Conservation (phyloP, 2,797 vertebrate species). For the Propithecus perrieri region DNA sequence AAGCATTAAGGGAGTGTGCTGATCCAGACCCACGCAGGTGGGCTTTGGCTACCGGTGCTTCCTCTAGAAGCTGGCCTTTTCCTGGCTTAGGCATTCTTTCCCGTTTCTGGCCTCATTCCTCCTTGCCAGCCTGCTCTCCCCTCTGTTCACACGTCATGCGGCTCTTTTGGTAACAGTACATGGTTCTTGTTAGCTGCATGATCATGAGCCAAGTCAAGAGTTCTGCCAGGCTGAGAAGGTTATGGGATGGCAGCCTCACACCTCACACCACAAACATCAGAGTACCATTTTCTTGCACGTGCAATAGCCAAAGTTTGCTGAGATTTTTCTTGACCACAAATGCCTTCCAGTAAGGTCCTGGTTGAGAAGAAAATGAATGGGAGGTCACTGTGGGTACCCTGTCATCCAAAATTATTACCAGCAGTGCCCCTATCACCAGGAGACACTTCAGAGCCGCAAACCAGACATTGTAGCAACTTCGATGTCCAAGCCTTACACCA, state of each 20-base stretch:
- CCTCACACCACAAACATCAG: neutral
- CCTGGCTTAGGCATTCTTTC: neutral
- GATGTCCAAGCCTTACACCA: neutral
- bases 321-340: neutral
- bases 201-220: neutral
- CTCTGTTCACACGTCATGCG: neutral
- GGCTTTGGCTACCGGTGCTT: conserved; percentile 24
- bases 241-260: neutral
- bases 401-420: neutral
- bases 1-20: neutral
- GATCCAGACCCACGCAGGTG: neutral
- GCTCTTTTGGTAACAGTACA: neutral
- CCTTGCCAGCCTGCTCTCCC: neutral
- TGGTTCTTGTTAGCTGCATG: neutral
- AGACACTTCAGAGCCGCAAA: neutral
- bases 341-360: neutral
- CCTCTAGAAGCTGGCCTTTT: neutral
- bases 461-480: neutral
- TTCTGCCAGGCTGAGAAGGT: neutral
- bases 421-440: neutral
- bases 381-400: neutral
- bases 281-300: neutral
- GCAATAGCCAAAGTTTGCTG: neutral
- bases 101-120: neutral
- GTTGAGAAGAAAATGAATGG: neutral